Conservation (phyloP, 2,888 invertebrate genomes). For the Seira ritae region DNA sequence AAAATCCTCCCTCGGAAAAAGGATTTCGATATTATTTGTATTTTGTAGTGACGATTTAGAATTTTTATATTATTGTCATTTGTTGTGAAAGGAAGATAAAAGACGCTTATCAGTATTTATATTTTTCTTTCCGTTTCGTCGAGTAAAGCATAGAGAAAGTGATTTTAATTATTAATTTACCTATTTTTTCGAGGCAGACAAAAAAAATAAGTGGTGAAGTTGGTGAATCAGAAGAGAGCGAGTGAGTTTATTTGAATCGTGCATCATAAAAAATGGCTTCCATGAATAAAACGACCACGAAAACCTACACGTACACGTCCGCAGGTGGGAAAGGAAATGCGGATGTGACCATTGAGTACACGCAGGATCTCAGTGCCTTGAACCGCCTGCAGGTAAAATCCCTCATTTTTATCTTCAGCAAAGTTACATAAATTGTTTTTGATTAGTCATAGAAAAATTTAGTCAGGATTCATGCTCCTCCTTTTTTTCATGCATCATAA, state of each 20-base stretch:
- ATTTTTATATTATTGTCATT: not conserved
- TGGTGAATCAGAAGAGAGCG: constrained; percentile 18
- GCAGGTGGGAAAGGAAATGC: constrained; percentile 84
- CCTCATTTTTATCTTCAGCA: too few relatives aligned
- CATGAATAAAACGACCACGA: constrained; percentile 85
- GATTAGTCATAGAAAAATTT: too few relatives aligned
- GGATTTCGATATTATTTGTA: not conserved
- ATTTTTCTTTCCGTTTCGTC: constrained; percentile 4
- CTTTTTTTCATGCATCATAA: too few relatives aligned
- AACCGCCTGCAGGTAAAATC: constrained; percentile 94
- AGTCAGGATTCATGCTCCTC: too few relatives aligned
- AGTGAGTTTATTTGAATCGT: constrained; percentile 30
- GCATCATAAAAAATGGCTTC: constrained; percentile 72
- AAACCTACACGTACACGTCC: constrained; percentile 89
- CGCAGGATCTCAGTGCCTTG: constrained; percentile 94
- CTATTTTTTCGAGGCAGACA: too few relatives aligned
- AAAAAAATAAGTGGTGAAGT: too few relatives aligned
- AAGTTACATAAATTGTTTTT: too few relatives aligned
- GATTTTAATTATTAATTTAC: too few relatives aligned
- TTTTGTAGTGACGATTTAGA: not conserved
- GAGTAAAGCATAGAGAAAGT: too few relatives aligned
- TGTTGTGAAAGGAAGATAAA: not conserved
- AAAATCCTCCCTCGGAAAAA: not conserved
- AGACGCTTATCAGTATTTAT: constrained; percentile 46
- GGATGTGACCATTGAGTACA: constrained; percentile 96